Evolutionary conservation across 2,797 vertebrate species (phyloP).

Genomic region (Thamnophis elegans): DNA sequence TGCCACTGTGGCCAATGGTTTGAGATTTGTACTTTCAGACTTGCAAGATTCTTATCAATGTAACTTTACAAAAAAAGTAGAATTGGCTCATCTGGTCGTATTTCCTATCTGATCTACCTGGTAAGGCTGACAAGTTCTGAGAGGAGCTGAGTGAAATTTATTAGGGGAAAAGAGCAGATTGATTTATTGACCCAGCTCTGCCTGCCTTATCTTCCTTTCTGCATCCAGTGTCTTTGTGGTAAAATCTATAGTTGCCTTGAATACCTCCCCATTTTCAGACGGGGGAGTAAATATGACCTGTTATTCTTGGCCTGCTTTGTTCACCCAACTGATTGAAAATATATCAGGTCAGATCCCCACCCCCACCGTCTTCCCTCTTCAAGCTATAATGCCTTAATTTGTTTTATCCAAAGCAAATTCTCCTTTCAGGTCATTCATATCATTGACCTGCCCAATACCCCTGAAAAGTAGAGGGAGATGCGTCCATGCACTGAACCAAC

Average conservation of each 20-base stretch:
- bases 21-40: not conserved
- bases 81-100: not conserved
- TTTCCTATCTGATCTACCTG: not conserved
- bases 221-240: not conserved
- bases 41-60: not conserved
- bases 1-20: not conserved
- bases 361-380: not conserved
- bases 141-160: not conserved
- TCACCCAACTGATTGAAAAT: not conserved
- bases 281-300: not conserved
- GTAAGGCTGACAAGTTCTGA: not conserved
- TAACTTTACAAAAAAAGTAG: not conserved
- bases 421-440: not conserved
- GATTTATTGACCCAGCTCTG: not conserved
- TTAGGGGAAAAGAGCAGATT: not conserved
- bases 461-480: not conserved
- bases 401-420: not conserved
- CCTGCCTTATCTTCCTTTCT: not conserved
- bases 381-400: not conserved
- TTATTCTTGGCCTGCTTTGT: not conserved
- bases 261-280: not conserved
- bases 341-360: not conserved
- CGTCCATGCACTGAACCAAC: conserved; percentile 21
- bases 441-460: accelerated
- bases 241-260: not conserved